A percentile compares a stretch with the other conserved stretches of the same genome.
Conservation (phyloP, 2,797 vertebrate genomes). For the Perdix hodgsoniae region DNA sequence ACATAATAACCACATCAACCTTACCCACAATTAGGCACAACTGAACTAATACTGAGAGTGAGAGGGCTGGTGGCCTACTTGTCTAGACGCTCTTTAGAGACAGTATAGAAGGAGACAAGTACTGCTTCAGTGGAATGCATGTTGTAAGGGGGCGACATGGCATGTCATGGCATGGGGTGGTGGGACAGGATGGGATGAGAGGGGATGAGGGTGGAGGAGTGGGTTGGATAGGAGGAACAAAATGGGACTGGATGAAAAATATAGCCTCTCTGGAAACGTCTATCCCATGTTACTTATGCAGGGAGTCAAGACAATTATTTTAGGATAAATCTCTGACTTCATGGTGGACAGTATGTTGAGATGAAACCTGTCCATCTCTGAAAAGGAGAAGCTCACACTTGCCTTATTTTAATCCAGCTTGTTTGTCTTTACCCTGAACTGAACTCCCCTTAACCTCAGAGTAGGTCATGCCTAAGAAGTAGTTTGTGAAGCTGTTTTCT, state of each 20-base stretch:
- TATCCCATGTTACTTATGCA: neutral
- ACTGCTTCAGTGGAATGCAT: neutral
- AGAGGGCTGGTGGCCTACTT: neutral
- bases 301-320: neutral
- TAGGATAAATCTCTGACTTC: constrained; percentile 26
- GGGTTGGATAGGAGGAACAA: neutral
- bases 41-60: neutral
- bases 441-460: constrained; percentile 60
- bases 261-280: neutral
- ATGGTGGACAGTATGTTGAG: constrained; percentile 8
- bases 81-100: neutral
- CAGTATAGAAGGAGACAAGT: fast-evolving
- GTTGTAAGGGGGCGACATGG: neutral
- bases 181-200: too few relatives aligned
- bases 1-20: neutral
- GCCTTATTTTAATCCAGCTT: constrained; percentile 34
- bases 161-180: neutral
- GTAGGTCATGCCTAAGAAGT: neutral
- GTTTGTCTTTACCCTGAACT: constrained; percentile 62
- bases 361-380: constrained; percentile 55
- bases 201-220: too few relatives aligned
- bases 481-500: constrained; percentile 58
- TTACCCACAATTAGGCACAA: neutral
- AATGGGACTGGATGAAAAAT: neutral
- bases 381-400: constrained; percentile 50